Evolutionary conservation across 2,113 vertebrate genomes (phyloP), one percentile per base, ranked within the genome.

Genomic region (Gavialis gangeticus): DNA sequence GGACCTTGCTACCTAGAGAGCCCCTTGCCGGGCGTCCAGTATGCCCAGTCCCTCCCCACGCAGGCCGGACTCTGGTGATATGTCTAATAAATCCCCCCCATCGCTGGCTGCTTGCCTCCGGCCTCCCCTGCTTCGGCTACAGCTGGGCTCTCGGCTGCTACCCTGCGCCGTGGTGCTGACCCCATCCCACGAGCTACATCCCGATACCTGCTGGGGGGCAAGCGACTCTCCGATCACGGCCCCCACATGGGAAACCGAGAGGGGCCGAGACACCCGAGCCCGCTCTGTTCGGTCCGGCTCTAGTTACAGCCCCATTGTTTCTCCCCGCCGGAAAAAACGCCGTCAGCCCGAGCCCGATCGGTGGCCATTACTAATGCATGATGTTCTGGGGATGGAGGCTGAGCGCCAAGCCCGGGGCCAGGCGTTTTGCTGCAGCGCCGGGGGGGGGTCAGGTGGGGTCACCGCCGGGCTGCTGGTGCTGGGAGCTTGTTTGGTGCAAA

Each of bases 341-440:
- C 3, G 79, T 13, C 85, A 95, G 97, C 96, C 63, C 95, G 55
- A 30, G 71, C n/a, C 21, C 85, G 97, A 97, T 98, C 97, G 3
- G 91, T 98, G 97, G 90, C 97, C 97, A 97, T 98, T 96, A 98
- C 93, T 98, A 98, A 98, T 98, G 96, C 96, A 98, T 98, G 96
- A 87, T 27, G 80, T 81, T 79, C 90, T 3, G 80, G 62, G 0
- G 13, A 78, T 89, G 4, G 67, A 12, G 66, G 37, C 64, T 15
- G 27, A n/a, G 55, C 12, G 27, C 27, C 14, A 37, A 37, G 64
- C 54, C 54, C 13, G 56, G 75, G 78, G 63, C n/a, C 34, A 3
- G 21, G 24, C 24, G 25, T 25, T 25, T 54, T 17, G 10, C 75
- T 37, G 25, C 34, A 5, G 46, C 15, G 34, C 73, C 19, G 2